A percentile compares a stretch with the other conserved stretches of the same genome.
Evolutionary conservation across 2,888 invertebrate species (phyloP).

Genomic region (Bembecia ichneumoniformis): DNA sequence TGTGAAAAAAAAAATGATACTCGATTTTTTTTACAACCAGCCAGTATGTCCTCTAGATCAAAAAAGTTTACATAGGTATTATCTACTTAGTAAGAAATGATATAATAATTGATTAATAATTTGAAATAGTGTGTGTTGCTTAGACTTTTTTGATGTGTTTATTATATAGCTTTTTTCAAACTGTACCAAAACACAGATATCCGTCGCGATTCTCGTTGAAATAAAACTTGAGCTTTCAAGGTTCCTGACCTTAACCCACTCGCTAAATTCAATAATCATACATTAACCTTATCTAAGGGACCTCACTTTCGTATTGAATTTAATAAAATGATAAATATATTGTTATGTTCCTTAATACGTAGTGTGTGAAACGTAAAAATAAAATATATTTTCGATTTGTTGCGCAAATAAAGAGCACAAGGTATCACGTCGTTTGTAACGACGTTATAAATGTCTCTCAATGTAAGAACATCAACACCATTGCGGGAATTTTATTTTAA

Average conservation of each 20-base stretch:
- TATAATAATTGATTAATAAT: too few relatives aligned
- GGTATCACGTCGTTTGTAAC: too few relatives aligned
- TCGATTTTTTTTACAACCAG: too few relatives aligned
- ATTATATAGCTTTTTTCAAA: constrained; percentile 5
- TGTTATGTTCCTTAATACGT: background rate
- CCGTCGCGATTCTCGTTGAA: constrained; percentile 44
- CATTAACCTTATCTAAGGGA: constrained; percentile 1
- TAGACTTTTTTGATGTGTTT: too few relatives aligned
- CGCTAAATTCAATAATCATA: constrained; percentile 38
- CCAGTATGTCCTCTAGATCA: too few relatives aligned
- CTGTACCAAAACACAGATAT: constrained; percentile 45
- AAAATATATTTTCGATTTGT: background rate
- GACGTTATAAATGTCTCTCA: too few relatives aligned
- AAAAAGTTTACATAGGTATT: too few relatives aligned
- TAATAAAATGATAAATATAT: background rate
- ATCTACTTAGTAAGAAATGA: too few relatives aligned
- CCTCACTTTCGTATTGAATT: constrained; percentile 1
- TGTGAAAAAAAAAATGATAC: too few relatives aligned
- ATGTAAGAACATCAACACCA: too few relatives aligned
- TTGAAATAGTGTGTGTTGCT: too few relatives aligned
- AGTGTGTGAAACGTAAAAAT: background rate
- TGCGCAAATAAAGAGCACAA: background rate
- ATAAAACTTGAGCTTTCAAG: constrained; percentile 43
- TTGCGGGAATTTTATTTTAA: too few relatives aligned
- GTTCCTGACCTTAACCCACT: constrained; percentile 40